Percentiles rank a stretch among this genome's conserved stretches.
Conservation (phyloP, 30 jellyfish, hydroid and myxozoan species). For the Cassiopea xamachana region DNA sequence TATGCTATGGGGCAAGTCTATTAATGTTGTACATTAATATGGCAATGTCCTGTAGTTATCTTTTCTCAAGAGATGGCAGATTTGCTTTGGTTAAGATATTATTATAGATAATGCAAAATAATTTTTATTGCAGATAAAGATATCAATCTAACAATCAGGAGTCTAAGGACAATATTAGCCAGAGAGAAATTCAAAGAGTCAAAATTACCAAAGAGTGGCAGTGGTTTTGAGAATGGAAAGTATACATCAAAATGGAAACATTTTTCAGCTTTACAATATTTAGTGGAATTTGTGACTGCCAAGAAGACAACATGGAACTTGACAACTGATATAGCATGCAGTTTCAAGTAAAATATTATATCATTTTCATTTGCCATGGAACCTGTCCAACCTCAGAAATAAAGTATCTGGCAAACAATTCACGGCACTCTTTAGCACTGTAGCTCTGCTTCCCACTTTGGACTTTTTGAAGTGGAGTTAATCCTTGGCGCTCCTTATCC, state of each 20-base stretch:
- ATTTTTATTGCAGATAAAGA: slow-evolving; percentile 7
- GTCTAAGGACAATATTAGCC: not conserved
- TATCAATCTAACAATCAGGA: not conserved
- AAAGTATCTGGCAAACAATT: slow-evolving; percentile 9
- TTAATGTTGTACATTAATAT: too few species aligned
- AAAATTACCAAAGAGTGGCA: slow-evolving; percentile 21
- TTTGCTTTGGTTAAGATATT: not conserved
- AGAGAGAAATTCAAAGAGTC: slow-evolving; percentile 22
- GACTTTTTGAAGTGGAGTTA: slow-evolving; percentile 12
- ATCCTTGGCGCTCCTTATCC: slow-evolving; percentile 14
- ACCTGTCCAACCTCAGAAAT: slow-evolving; percentile 19
- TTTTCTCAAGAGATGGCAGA: not conserved
- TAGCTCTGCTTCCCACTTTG: slow-evolving; percentile 25
- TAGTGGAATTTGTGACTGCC: slow-evolving; percentile 6
- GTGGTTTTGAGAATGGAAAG: slow-evolving; percentile 27
- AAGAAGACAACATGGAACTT: slow-evolving; percentile 14
- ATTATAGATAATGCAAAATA: not conserved
- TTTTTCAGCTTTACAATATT: not conserved
- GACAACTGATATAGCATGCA: not conserved
- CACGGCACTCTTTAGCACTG: slow-evolving; percentile 22
- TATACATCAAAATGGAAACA: slow-evolving; percentile 14
- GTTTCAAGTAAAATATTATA: not conserved
- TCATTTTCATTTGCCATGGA: slow-evolving; percentile 29
- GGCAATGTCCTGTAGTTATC: not conserved
- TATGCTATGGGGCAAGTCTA: too few species aligned